Evolutionary conservation across 2,113 vertebrate species (phyloP).

Genomic region (Trichomycterus rosablanca): DNA sequence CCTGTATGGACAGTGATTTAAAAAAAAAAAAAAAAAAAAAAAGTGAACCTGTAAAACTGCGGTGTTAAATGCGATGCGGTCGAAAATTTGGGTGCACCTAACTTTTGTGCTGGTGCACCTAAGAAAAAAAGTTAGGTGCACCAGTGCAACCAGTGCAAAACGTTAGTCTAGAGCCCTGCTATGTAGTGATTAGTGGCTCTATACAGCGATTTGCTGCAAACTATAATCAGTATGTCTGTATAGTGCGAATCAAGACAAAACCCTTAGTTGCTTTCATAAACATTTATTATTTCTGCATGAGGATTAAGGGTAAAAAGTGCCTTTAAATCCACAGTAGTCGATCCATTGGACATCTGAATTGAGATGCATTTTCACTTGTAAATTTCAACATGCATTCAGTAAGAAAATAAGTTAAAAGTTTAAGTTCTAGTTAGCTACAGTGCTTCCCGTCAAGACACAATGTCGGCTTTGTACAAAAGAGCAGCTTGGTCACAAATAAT

Average conservation of each 20-base stretch:
- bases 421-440: slow-evolving; percentile 32
- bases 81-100: too few relatives aligned
- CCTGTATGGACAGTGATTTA: too few relatives aligned
- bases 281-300: slow-evolving; percentile 34
- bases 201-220: too few relatives aligned
- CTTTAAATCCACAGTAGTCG: slow-evolving; percentile 37
- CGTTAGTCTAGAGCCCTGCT: too few relatives aligned
- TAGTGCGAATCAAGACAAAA: slow-evolving; percentile 5
- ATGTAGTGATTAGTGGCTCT: too few relatives aligned
- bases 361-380: slow-evolving; percentile 22
- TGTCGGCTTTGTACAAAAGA: slow-evolving; percentile 21
- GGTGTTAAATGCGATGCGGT: too few relatives aligned
- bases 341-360: slow-evolving; percentile 16
- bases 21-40: too few relatives aligned
- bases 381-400: slow-evolving; percentile 32
- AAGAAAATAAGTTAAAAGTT: slow-evolving; percentile 40
- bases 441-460: slow-evolving; percentile 30
- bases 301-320: slow-evolving; percentile 51
- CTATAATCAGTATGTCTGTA: neutral
- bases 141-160: too few relatives aligned
- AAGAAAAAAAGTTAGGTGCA: too few relatives aligned
- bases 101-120: too few relatives aligned
- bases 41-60: too few relatives aligned
- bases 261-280: slow-evolving; percentile 1
- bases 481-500: slow-evolving; percentile 42